Base-by-base conservation (phyloP, 2,113 vertebrate species). In the Phalacrocorax pelagicus region DNA sequence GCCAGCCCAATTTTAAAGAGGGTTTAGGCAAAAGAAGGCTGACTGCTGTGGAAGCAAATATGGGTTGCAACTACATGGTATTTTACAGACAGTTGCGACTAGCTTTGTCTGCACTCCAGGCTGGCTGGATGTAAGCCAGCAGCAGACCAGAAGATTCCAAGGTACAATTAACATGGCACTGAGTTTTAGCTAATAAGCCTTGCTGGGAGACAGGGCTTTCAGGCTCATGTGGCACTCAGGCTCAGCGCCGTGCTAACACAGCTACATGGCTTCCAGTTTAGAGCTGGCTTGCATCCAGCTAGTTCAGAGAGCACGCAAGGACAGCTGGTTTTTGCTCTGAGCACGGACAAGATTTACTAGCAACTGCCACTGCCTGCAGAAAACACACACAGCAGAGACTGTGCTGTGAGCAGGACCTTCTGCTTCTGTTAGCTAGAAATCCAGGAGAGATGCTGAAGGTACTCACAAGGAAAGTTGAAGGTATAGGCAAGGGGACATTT, bases 161-260 rank as follows among this genome's bases (percentile, higher is more conserved):
- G 58, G 87, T 66, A 40, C 94, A 95, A 94, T 94, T 96, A 96
- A 75, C 10, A 2, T 87, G 94, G 77, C 93, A 80, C 95, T 72
- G 94, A 81, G 89, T 61, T 63, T 67, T 57, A 96, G 73, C 73
- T 96, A 92, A 89, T 96, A 86, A 96, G 52, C 89, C 94, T 91
- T 92, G 84, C 89, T 94, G 93, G 40, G 94, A 92, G 81, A 95
- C 91, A 89, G 34, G 83, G 57, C 30, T 97, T 87, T 79, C 83
- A 71, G 80, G 72, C 83, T 86, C 0, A 0, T 55, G 72, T 46
- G 86, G 63, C 67, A 38, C 71, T 77, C 16, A 1, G 17, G 82
- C 96, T 91, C 96, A 96, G 91, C 0, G 26, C 72, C 67, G 16
- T 36, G 94, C 89, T 96, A 96, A 81, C 83, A 21, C 67, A 84